phyloP scores from a whole-genome alignment of 2,797 vertebrate genomes.

The Odontamblyopus rebecca region DNA sequence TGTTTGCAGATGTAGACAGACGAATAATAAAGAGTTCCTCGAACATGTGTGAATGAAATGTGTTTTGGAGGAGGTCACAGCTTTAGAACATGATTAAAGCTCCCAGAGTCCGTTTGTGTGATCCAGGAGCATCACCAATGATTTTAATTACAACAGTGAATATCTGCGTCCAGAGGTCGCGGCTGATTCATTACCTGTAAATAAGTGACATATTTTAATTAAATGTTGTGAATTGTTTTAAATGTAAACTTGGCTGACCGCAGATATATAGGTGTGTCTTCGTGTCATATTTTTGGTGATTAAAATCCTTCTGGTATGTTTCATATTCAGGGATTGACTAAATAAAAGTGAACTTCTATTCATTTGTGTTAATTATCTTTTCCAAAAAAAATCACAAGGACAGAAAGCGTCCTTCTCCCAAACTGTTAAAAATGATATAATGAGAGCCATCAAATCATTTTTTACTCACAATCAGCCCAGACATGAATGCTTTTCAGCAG shows the following conservation, averaged over 20 bases:
- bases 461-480: conserved; percentile 49
- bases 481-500: conserved; percentile 59
- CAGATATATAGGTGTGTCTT: neutral
- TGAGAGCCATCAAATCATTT: conserved; percentile 53
- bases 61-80: too few relatives aligned
- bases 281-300: conserved; percentile 1
- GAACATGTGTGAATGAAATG: too few relatives aligned
- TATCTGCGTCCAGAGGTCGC: conserved; percentile 71
- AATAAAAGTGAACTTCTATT: conserved; percentile 26
- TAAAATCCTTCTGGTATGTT: conserved; percentile 6
- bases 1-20: too few relatives aligned
- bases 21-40: too few relatives aligned
- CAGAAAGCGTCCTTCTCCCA: conserved; percentile 25
- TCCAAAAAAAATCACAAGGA: conserved; percentile 12
- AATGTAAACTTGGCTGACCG: neutral
- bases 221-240: neutral
- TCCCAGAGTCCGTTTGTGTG: too few relatives aligned
- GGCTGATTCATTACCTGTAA: conserved; percentile 56
- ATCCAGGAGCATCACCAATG: neutral
- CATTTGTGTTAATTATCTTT: conserved; percentile 29
- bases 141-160: conserved; percentile 3
- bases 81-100: too few relatives aligned
- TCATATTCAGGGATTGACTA: neutral
- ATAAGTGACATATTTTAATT: conserved; percentile 1
- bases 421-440: conserved; percentile 43